Evolutionary conservation across 64 coral and sea anemone species (phyloP), one percentile per base, ranked within the genome.

Genomic region (Hydrozoanthus tunicans): DNA sequence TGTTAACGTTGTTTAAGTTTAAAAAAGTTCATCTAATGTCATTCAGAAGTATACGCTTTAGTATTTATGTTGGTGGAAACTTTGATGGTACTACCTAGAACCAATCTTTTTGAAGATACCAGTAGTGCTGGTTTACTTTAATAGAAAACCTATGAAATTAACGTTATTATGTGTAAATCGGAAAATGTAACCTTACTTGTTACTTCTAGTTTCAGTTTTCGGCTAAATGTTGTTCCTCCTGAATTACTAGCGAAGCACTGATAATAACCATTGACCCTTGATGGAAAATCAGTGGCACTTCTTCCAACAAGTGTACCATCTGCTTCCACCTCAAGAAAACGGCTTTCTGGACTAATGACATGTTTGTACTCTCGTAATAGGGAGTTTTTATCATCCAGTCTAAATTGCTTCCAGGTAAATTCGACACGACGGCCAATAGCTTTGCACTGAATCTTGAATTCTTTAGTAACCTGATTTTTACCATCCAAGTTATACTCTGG

Each of bases 331-430:
- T 11, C 59, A 82, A 53, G n/a, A 1, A 17, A 4, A 64, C 6
- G 24, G 3, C 0, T 3, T 6, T 5, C 13, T 79, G 79, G 20
- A 24, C 17, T 3, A 3, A 0, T 51, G 9, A 3, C 4, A 54
- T 8, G 65, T 7, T 71, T 58, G 2, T 55, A 4, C 25, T 56
- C 62, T 7, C 15, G 10, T 13, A 27, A 6, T 9, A 12, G 4
- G 9, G 1, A 6, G 24, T n/a, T 85, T 17, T 3, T 25, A 9
- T 85, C 82, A 70, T n/a, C 51, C 7, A 85, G 82, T 13, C n/a
- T 14, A 70, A 57, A 85, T 6, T 85, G 82, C 9, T 71, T 85
- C 82, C 82, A 85, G 20, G 82, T 85, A 10, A 85, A 71, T 53
- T 71, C n/a, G 1, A 85, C 13, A 6, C 70, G 25, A 56, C 70